A percentile compares a stretch with the other conserved stretches of the same genome.
phyloP scores from a whole-genome alignment of 2,888 invertebrate species.

The Portevinia maculata region DNA sequence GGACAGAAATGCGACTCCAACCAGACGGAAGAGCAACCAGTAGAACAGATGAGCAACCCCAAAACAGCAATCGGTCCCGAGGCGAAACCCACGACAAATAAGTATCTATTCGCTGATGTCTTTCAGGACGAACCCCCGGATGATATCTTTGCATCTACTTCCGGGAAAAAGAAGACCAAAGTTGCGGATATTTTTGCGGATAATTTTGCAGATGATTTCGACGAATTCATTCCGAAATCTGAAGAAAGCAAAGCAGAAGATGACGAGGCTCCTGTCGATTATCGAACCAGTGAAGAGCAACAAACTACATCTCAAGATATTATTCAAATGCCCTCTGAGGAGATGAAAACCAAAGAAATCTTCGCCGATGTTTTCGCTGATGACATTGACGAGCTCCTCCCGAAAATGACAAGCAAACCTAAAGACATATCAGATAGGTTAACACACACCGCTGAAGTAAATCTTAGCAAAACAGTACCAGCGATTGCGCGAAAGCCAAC shows the following conservation, averaged over 20 bases:
- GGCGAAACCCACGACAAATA: not conserved
- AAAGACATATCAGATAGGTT: not conserved
- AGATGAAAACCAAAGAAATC: slow-evolving; percentile 19
- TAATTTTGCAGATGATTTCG: slow-evolving; percentile 45
- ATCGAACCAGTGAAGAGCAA: not conserved
- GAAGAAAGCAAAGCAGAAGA: slow-evolving; percentile 61
- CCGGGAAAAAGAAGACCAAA: slow-evolving; percentile 2
- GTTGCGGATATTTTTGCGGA: slow-evolving; percentile 49
- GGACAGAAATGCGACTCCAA: too few relatives aligned
- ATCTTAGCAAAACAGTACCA: not conserved
- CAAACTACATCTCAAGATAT: not conserved
- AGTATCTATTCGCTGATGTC: slow-evolving; percentile 24
- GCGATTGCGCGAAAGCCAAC: slow-evolving; percentile 11
- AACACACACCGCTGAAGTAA: not conserved
- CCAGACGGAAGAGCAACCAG: too few relatives aligned
- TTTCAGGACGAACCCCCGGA: slow-evolving; percentile 20
- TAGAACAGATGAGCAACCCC: too few relatives aligned
- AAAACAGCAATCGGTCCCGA: not conserved
- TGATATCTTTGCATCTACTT: slow-evolving; percentile 2
- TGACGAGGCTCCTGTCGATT: not conserved
- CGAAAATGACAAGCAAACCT: slow-evolving; percentile 70
- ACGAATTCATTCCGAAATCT: slow-evolving; percentile 64
- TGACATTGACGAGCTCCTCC: slow-evolving; percentile 31
- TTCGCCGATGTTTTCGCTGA: slow-evolving; percentile 49
- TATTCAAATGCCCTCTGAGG: not conserved